phyloP scores from a whole-genome alignment of 2,113 vertebrate species.

The Alligator sinensis region DNA sequence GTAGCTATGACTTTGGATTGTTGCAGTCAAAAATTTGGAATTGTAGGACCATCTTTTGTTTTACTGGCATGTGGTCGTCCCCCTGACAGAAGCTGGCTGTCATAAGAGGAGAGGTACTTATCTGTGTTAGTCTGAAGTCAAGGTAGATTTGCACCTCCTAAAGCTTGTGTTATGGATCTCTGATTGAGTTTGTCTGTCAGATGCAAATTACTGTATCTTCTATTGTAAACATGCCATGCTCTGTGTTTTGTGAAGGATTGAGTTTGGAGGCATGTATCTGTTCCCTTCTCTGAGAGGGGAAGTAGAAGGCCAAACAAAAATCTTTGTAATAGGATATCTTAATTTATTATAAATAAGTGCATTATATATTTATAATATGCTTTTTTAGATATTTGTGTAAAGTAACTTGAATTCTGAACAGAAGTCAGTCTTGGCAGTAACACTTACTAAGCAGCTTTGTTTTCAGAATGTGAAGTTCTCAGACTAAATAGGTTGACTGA shows the following conservation, averaged over 20 bases:
- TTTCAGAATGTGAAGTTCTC: background rate
- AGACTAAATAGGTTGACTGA: background rate
- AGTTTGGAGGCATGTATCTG: background rate
- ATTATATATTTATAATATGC: conserved; percentile 63
- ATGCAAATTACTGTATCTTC: background rate
- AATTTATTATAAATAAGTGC: conserved; percentile 60
- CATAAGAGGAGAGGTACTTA: too few species aligned
- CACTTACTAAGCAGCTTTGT: background rate
- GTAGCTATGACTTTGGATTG: too few species aligned
- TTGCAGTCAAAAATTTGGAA: background rate
- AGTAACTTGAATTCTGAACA: conserved; percentile 29
- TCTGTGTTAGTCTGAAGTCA: too few species aligned
- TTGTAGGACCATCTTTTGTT: conserved; percentile 7
- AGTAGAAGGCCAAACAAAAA: conserved; percentile 19
- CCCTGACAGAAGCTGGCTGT: background rate
- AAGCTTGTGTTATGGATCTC: too few species aligned
- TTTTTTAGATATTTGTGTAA: conserved; percentile 13
- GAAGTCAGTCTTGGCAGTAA: background rate
- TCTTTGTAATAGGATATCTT: conserved; percentile 55
- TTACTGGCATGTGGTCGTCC: background rate
- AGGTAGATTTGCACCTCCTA: too few species aligned
- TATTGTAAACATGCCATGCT: accelerated
- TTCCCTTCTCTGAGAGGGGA: background rate
- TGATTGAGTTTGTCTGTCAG: too few species aligned
- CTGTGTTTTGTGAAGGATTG: background rate